Base-by-base conservation (phyloP, 2,113 vertebrate species). In the Mormoops blainvillei region DNA sequence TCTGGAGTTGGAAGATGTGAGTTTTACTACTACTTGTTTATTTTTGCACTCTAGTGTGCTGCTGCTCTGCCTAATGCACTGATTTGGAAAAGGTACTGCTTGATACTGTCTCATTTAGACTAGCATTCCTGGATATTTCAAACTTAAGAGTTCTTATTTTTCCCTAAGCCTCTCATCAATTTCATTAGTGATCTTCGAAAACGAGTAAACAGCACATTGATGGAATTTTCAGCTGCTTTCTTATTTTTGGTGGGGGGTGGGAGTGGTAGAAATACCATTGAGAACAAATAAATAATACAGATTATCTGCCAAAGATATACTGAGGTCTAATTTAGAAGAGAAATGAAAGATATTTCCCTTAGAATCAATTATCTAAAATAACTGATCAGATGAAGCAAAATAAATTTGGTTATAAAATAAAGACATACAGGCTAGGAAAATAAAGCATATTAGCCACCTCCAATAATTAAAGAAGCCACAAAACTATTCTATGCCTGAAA, bases 341-440 rank as follows among this genome's bases (percentile, higher is more conserved):
- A 94, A 93, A 74, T 80, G 33, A 10, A 89, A 31, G 61, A 7
- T 93, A 93, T 80, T 96, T 95, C 38, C 70, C 54, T 76, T 68
- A 50, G 33, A 95, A 83, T 15, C 38, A 81, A 92, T 93, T 76
- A 94, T 61, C 28, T 76, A 94, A 97, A 94, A 91, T 86, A 87
- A 9, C 16, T 90, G 43, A 91, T 92, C 48, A 91, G 41, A 90
- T 95, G 54, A 92, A 95, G 48, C 41, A 7, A 93, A 96, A 94
- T 88, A 85, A 87, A 65, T 50, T 95, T 95, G 45, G 20, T 94
- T 67, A 78, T 82, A 95, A 96, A 94, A 95, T 78, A 36, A 88
- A 95, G 52, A 82, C 15, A 33, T 15, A 88, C 24, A 68, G 45
- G 1, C 45, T 93, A 97, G 31, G 89, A 87, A 96, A 95, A 96